Percentiles rank a stretch among this genome's conserved stretches.
Evolutionary conservation across 2,113 vertebrate species (phyloP).

Genomic region (Phalacrocorax aristotelis): DNA sequence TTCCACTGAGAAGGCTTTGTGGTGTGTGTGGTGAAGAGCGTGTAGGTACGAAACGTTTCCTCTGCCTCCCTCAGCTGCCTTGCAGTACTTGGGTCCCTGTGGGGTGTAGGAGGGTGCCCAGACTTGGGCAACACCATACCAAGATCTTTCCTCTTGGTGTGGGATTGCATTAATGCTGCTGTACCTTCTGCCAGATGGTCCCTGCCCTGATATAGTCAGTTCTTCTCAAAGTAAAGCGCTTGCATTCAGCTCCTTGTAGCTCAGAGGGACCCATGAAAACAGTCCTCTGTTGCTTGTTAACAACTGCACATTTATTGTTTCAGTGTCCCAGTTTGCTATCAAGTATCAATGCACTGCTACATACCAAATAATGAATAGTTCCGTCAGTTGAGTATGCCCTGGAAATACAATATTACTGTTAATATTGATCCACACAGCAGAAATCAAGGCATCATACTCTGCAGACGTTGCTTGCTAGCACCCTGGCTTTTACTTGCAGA

Average conservation of each 20-base stretch:
- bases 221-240: not conserved
- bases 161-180: not conserved
- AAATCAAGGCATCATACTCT: constrained; percentile 51
- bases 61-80: not conserved
- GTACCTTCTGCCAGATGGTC: not conserved
- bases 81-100: not conserved
- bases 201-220: not conserved
- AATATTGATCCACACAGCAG: constrained; percentile 36
- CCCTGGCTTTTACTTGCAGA: not conserved
- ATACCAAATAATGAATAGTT: constrained; percentile 55
- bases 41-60: not conserved
- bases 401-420: constrained; percentile 49
- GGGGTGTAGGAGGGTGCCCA: not conserved
- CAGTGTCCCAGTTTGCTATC: constrained; percentile 27
- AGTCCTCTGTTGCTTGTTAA: not conserved
- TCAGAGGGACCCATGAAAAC: not conserved
- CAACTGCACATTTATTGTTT: constrained; percentile 9
- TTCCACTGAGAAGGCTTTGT: not conserved
- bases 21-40: not conserved
- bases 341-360: constrained; percentile 15
- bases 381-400: constrained; percentile 20
- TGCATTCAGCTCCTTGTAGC: not conserved
- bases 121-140: not conserved
- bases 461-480: not conserved
- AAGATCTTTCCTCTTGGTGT: not conserved